These are phyloP conservation scores for Harpagifer antarcticus DNA, from an alignment of 2,797 vertebrate species.

Conservation along the genomic window DNA sequence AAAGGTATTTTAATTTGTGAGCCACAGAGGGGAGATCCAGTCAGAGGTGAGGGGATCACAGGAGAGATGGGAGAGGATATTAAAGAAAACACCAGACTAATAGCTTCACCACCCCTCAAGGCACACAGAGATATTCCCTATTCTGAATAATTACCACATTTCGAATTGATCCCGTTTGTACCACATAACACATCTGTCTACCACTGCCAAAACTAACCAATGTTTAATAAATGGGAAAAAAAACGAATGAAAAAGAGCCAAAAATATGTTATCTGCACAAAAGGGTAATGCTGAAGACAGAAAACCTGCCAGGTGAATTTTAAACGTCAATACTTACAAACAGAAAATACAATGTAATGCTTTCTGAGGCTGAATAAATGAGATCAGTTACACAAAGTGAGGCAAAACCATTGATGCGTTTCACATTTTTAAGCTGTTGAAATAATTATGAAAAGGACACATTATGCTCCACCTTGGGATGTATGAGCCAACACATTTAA, in stretches of 20 bases:
- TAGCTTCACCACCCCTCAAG: slow-evolving; percentile 11
- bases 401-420: background rate
- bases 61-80: too few species aligned
- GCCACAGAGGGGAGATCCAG: slow-evolving; percentile 16
- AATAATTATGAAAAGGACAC: background rate
- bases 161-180: background rate
- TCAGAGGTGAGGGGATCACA: background rate
- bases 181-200: background rate
- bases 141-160: background rate
- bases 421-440: background rate
- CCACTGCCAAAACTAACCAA: too few species aligned
- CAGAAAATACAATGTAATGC: too few species aligned
- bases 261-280: too few species aligned
- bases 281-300: too few species aligned
- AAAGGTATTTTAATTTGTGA: slow-evolving; percentile 12
- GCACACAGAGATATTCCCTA: background rate
- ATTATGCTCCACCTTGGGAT: background rate
- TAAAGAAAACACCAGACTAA: slow-evolving; percentile 25
- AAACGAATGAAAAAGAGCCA: background rate
- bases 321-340: too few species aligned
- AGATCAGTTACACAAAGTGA: background rate
- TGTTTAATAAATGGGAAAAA: too few species aligned
- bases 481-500: background rate
- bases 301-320: too few species aligned
- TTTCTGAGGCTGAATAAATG: too few species aligned